Conservation (phyloP, 2,888 invertebrate genomes). For the Lamproptera curius region DNA sequence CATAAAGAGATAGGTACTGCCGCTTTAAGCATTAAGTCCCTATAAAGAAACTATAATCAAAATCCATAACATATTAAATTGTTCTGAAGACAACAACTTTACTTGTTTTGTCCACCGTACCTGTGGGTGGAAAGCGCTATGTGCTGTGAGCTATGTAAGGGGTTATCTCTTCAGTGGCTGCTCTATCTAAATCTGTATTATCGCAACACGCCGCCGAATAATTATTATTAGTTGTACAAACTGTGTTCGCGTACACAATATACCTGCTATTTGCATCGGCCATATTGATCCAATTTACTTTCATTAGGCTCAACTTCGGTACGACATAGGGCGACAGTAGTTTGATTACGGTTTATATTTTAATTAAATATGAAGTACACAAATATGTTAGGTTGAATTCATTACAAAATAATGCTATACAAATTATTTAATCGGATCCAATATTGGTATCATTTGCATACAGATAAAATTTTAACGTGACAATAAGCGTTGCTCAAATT, state of each 20-base stretch:
- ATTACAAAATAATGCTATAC: too few relatives aligned
- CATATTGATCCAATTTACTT: constrained; percentile 16
- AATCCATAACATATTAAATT: too few relatives aligned
- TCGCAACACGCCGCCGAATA: constrained; percentile 71
- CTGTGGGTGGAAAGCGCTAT: constrained; percentile 62
- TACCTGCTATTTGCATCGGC: constrained; percentile 20
- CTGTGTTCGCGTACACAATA: constrained; percentile 17
- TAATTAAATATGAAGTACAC: background rate
- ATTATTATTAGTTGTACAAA: constrained; percentile 66
- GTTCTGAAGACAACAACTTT: too few relatives aligned
- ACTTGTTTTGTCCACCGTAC: constrained; percentile 47
- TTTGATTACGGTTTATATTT: too few relatives aligned
- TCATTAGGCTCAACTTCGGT: constrained; percentile 33
- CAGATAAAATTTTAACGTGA: too few relatives aligned
- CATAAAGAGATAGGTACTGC: too few relatives aligned
- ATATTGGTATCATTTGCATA: too few relatives aligned
- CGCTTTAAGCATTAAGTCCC: too few relatives aligned
- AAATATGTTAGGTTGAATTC: background rate
- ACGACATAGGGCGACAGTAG: constrained; percentile 51
- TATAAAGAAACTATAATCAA: too few relatives aligned
- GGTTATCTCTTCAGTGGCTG: constrained; percentile 68
- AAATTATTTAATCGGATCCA: too few relatives aligned
- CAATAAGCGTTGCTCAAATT: too few relatives aligned
- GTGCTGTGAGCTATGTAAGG: constrained; percentile 75
- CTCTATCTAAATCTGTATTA: constrained; percentile 77